Conservation (phyloP, 2,888 invertebrate genomes). For the Holacanthella duospinosa region DNA sequence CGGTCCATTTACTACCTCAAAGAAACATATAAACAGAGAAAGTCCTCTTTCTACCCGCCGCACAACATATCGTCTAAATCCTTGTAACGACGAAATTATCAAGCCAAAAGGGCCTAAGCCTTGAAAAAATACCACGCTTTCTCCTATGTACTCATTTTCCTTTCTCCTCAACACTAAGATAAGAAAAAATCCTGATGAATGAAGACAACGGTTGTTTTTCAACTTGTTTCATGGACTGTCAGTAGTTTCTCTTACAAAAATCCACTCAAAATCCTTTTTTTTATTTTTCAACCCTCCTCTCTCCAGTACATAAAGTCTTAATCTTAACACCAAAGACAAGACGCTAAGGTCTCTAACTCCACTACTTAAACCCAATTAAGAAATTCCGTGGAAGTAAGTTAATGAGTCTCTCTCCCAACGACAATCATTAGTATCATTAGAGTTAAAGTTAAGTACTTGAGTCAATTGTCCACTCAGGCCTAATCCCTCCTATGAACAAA, state of each 20-base stretch:
- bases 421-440: not conserved
- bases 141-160: constrained; percentile 28
- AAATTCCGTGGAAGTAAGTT: not conserved
- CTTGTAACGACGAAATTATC: constrained; percentile 40
- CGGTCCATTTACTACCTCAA: constrained; percentile 11
- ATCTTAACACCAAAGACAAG: no score
- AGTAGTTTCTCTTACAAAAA: no score
- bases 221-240: constrained; percentile 23
- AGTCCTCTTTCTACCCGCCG: constrained; percentile 18
- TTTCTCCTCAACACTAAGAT: constrained; percentile 38
- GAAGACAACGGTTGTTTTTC: constrained; percentile 40
- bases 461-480: not conserved
- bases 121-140: constrained; percentile 32
- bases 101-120: constrained; percentile 37
- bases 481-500: not conserved
- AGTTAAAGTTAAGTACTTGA: not conserved
- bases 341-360: no score
- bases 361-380: no score
- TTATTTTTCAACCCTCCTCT: not conserved
- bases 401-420: no score
- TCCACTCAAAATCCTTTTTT: constrained; percentile 5
- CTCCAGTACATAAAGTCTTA: not conserved
- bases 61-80: constrained; percentile 38
- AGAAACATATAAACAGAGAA: constrained; percentile 20
- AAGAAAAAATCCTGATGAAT: constrained; percentile 40